Percentiles rank a stretch among this genome's conserved stretches.
phyloP scores from a whole-genome alignment of 2,888 invertebrate genomes.

The Phanerotoma sp. region DNA sequence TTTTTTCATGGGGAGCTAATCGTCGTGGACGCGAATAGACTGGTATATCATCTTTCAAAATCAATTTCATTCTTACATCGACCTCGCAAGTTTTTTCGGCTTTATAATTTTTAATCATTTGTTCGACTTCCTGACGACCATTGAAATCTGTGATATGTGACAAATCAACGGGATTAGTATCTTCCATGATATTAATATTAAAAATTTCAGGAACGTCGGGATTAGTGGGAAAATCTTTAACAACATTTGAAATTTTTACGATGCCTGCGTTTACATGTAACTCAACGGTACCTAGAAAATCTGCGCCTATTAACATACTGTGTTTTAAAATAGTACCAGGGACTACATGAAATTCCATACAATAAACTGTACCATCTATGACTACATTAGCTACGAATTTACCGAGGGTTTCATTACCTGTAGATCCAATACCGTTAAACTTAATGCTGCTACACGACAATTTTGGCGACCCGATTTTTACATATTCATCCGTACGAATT shows the following conservation, averaged over 20 bases:
- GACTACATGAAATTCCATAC: conserved; percentile 20
- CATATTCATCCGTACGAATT: conserved; percentile 15
- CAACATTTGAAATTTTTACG: conserved; percentile 15
- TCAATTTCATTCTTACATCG: conserved; percentile 22
- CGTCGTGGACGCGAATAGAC: too few species aligned
- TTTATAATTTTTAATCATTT: conserved; percentile 15
- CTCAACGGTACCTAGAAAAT: conserved; percentile 19
- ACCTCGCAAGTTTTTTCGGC: conserved; percentile 16
- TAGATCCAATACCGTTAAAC: conserved; percentile 23
- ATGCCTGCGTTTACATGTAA: conserved; percentile 16
- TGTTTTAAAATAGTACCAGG: conserved; percentile 12
- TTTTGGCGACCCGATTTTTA: conserved; percentile 16
- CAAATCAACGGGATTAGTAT: background rate
- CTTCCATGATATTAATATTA: background rate
- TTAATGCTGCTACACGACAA: background rate
- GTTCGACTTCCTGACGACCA: background rate
- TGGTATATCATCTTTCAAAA: conserved; percentile 28
- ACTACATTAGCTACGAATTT: conserved; percentile 6
- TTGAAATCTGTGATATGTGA: background rate
- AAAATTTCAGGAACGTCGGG: background rate
- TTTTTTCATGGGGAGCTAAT: conserved; percentile 26
- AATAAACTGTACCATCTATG: conserved; percentile 13
- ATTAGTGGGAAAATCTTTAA: background rate
- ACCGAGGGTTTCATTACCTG: conserved; percentile 18
- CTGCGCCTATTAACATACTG: conserved; percentile 20